Evolutionary conservation across 1,140 invertebrate species (phyloP), one percentile per base, ranked within the genome.

Genomic region (Apolygus lucorum): DNA sequence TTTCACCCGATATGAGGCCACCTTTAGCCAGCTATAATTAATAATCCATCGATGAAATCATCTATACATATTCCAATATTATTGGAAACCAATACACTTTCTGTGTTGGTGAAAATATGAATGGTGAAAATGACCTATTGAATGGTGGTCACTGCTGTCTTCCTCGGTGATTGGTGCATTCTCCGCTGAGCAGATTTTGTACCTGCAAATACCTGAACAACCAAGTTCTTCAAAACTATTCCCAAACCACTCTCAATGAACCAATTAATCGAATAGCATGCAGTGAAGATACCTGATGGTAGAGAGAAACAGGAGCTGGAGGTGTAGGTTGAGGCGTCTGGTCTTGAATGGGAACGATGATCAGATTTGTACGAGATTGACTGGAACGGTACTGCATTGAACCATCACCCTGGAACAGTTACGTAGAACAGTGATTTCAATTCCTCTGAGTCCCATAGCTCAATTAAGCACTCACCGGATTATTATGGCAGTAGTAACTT

Each of bases 341-440:
- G 27, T 70, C 69, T 29, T 73, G 66, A 14, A 71, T 73, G 14
- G 67, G 72, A 0, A 73, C 70, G 0, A 69, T 73, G 14, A 73
- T 73, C 27, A 73, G 62, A 63, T 73, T 73, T n/a, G 67, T 64
- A 1, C 72, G 62, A 0, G 70, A 42, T n/a, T 69, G 67, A 49
- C 54, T 62, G 13, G 54, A 59, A 14, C 63, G 22, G 17, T 68
- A 69, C n/a, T 67, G 69, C 52, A 70, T 67, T 24, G 69, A 59
- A 42, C 25, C 49, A 14, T 70, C 69, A n/a, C 34, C 34, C 69
- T 70, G 63, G 1, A 66, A 65, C 28, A 26, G 26, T n/a, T n/a
- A n/a, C n/a, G n/a, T n/a, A n/a, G n/a, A n/a, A n/a, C n/a, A n/a
- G n/a, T n/a, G n/a, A n/a, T n/a, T n/a, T n/a, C n/a, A n/a, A n/a